phyloP scores from a whole-genome alignment of 2,888 invertebrate genomes.

The Brachypterus glaber region DNA sequence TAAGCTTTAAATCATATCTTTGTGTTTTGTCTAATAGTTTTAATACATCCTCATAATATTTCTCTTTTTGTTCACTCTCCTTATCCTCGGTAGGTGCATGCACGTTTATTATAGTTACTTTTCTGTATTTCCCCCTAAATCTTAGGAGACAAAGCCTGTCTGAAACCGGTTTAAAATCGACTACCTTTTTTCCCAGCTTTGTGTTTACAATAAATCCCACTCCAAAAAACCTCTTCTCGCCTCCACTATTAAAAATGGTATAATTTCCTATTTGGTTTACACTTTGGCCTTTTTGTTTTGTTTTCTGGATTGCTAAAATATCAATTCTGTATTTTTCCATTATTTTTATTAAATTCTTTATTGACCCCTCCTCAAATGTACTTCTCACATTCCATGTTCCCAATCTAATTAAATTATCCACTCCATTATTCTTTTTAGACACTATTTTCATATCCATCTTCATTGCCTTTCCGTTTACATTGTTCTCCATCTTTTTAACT shows the following conservation, averaged over 20 bases:
- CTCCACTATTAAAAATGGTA: background rate
- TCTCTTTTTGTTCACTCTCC: constrained; percentile 18
- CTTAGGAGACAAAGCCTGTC: constrained; percentile 18
- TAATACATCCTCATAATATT: constrained; percentile 17
- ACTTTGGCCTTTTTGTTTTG: background rate
- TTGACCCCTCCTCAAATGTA: no score
- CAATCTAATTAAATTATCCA: no score
- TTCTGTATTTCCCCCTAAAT: constrained; percentile 18
- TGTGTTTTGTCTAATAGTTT: constrained; percentile 11
- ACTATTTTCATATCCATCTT: no score
- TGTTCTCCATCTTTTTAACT: no score
- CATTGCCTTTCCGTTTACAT: no score
- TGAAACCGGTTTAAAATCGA: constrained; percentile 7
- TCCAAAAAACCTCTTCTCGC: background rate
- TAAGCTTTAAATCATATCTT: constrained; percentile 15
- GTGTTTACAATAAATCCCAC: background rate
- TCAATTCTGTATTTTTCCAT: no score
- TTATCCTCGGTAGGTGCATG: constrained; percentile 22
- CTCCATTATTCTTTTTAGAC: no score
- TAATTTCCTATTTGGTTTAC: background rate
- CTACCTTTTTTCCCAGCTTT: background rate
- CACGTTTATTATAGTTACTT: constrained; percentile 16
- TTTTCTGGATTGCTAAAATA: background rate
- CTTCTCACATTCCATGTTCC: no score
- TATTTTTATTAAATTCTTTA: no score